A percentile compares a stretch with the other conserved stretches of the same genome.
Evolutionary conservation across 2,113 vertebrate species (phyloP).

Genomic region (Bubo blakistoni): DNA sequence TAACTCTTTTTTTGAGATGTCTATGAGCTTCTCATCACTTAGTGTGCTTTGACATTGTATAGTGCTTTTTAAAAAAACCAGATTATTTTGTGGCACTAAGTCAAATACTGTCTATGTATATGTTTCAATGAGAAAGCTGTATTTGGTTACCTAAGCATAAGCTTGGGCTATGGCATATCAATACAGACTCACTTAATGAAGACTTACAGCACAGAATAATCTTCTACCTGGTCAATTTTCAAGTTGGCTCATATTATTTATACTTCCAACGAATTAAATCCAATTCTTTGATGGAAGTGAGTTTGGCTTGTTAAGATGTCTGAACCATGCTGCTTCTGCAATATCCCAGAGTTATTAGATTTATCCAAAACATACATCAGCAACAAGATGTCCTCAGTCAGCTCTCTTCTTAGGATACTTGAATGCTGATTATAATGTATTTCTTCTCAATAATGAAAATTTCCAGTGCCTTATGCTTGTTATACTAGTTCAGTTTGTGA

Average conservation of each 20-base stretch:
- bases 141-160: not conserved
- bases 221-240: not conserved
- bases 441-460: not conserved
- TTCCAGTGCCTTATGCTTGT: not conserved
- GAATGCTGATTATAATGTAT: not conserved
- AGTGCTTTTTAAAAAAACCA: not conserved
- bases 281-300: not conserved
- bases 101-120: not conserved
- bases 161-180: not conserved
- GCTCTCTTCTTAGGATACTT: not conserved
- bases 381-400: not conserved
- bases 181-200: not conserved
- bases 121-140: not conserved
- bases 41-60: not conserved
- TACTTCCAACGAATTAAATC: not conserved
- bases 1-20: not conserved
- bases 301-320: not conserved
- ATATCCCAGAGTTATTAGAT: not conserved
- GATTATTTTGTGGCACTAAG: not conserved
- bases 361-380: not conserved
- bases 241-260: not conserved
- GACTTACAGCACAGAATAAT: not conserved
- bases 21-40: not conserved
- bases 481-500: not conserved
- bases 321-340: not conserved